Conservation (phyloP, 2,888 invertebrate genomes). For the Pediacus dermestoides region DNA sequence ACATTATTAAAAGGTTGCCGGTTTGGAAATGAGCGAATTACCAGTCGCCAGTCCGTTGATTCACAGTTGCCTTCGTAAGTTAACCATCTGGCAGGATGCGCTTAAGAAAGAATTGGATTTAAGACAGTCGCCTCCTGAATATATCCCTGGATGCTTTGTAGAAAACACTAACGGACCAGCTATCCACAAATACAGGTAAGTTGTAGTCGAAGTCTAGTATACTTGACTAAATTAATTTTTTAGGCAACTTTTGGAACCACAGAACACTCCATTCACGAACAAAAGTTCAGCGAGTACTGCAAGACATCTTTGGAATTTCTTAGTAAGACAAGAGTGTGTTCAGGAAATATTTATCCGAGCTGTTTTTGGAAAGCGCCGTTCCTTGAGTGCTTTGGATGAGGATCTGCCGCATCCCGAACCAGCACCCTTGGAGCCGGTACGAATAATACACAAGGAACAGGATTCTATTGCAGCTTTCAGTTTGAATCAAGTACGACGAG, state of each 20-base stretch:
- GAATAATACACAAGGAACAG: constrained; percentile 98
- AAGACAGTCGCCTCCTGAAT: constrained; percentile 77
- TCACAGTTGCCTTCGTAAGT: constrained; percentile 80
- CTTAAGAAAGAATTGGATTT: constrained; percentile 68
- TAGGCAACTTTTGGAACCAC: constrained; percentile 82
- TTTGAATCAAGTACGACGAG: constrained; percentile 72
- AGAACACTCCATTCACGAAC: constrained; percentile 90
- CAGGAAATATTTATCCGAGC: constrained; percentile 93
- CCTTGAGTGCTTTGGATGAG: constrained; percentile 54
- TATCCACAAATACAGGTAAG: constrained; percentile 81
- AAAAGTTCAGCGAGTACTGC: constrained; percentile 70
- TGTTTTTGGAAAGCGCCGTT: constrained; percentile 80
- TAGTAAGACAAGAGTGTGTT: constrained; percentile 88
- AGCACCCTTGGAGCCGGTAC: constrained; percentile 69
- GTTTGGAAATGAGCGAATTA: constrained; percentile 61
- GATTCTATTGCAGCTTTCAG: constrained; percentile 98
- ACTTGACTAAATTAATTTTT: constrained; percentile 11
- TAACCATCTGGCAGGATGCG: constrained; percentile 85
- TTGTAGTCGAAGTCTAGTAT: background rate
- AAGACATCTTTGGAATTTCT: constrained; percentile 85
- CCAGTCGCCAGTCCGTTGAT: constrained; percentile 92
- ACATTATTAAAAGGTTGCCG: constrained; percentile 41
- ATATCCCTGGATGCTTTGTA: constrained; percentile 87
- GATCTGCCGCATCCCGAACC: constrained; percentile 48
- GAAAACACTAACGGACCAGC: constrained; percentile 78